These are phyloP conservation scores for Melanostigma gelatinosum DNA, from an alignment of 2,113 vertebrate genomes.

Conservation along the genomic window DNA sequence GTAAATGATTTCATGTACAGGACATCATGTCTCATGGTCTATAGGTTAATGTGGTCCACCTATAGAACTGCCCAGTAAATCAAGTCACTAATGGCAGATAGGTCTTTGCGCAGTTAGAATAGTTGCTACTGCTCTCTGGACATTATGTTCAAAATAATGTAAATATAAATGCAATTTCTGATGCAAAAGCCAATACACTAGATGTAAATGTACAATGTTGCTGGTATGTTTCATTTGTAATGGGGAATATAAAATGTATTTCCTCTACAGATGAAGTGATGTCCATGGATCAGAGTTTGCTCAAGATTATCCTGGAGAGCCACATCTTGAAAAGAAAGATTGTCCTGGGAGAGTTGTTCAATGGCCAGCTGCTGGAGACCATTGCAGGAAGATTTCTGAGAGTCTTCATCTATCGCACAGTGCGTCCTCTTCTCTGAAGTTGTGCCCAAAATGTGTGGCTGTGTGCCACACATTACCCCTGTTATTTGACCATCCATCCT, in stretches of 20 bases:
- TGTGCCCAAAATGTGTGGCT: conserved; percentile 5
- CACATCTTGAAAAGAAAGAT: conserved; percentile 94
- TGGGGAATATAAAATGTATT: conserved; percentile 14
- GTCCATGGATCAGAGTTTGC: conserved; percentile 88
- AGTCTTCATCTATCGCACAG: conserved; percentile 96
- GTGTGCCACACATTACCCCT: conserved; percentile 8
- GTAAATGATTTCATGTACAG: background rate
- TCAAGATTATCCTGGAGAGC: conserved; percentile 91
- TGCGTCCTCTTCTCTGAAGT: conserved; percentile 76
- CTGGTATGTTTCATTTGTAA: background rate
- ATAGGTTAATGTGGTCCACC: background rate
- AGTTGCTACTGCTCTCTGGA: background rate
- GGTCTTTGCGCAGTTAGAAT: background rate
- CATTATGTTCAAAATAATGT: conserved; percentile 1
- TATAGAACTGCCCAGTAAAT: conserved; percentile 15
- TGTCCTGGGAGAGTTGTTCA: conserved; percentile 90
- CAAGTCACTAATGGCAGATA: background rate
- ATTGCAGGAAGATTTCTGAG: conserved; percentile 90
- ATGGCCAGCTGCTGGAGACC: conserved; percentile 93
- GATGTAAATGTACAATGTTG: background rate
- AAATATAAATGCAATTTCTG: background rate
- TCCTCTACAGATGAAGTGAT: conserved; percentile 88
- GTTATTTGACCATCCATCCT: conserved; percentile 8
- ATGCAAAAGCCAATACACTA: background rate
- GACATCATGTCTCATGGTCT: conserved; percentile 5